Evolutionary conservation across 1,140 invertebrate genomes (phyloP).

Genomic region (Tetragnatha versicolor): DNA sequence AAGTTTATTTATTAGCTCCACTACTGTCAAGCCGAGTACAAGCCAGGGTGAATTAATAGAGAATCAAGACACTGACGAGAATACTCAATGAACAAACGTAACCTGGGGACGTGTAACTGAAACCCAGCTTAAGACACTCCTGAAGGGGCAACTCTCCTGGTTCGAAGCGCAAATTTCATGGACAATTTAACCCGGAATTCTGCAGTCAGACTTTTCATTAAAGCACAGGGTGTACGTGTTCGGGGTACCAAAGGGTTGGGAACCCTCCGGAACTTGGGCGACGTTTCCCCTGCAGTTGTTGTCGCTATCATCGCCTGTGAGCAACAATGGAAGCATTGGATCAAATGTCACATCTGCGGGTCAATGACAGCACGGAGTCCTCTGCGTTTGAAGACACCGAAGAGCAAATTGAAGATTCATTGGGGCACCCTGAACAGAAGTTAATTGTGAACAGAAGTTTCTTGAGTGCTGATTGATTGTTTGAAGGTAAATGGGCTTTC

Average conservation of each 20-base stretch:
- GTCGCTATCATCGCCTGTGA: neutral
- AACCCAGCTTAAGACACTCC: neutral
- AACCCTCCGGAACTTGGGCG: conserved; percentile 14
- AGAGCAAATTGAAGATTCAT: too few species aligned
- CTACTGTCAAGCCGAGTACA: too few species aligned
- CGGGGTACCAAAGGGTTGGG: conserved; percentile 28
- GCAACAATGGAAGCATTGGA: conserved; percentile 32
- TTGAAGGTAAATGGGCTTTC: too few species aligned
- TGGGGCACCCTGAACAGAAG: too few species aligned
- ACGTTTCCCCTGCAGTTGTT: conserved; percentile 3
- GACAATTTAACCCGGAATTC: conserved; percentile 45
- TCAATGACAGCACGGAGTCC: conserved; percentile 26
- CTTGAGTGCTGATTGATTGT: too few species aligned
- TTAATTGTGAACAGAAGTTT: too few species aligned
- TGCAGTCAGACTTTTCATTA: conserved; percentile 46
- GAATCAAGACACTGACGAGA: too few species aligned
- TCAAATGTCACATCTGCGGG: conserved; percentile 20
- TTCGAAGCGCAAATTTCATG: conserved; percentile 24
- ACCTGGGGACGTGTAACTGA: neutral
- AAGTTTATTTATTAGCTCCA: too few species aligned
- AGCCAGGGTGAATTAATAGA: too few species aligned
- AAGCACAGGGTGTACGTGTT: neutral
- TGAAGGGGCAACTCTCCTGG: conserved; percentile 14
- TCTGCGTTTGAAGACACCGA: conserved; percentile 15
- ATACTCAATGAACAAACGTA: neutral